Conservation (phyloP, 2,113 vertebrate species). For the Aldabrachelys gigantea region DNA sequence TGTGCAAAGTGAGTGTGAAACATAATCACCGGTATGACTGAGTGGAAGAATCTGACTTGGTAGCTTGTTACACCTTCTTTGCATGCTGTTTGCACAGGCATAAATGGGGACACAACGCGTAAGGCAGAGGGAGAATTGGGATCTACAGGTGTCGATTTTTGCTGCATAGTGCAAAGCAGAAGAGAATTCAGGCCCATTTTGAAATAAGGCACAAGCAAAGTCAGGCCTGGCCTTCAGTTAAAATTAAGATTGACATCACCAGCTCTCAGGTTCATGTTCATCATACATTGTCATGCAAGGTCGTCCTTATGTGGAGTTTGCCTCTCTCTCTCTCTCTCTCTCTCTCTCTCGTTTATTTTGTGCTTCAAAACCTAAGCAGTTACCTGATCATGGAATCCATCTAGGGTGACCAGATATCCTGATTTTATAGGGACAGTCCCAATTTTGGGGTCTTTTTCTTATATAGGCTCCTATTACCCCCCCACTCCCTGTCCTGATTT, state of each 20-base stretch:
- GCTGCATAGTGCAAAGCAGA: not conserved
- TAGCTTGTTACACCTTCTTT: not conserved
- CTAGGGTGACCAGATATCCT: too few relatives aligned
- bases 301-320: not conserved
- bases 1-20: not conserved
- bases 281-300: fast-evolving
- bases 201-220: not conserved
- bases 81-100: not conserved
- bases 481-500: too few relatives aligned
- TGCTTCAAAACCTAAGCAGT: not conserved
- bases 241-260: not conserved
- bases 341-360: not conserved
- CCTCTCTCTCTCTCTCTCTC: not conserved
- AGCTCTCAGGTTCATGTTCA: not conserved
- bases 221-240: not conserved
- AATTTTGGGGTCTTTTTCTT: too few relatives aligned
- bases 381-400: not conserved
- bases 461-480: too few relatives aligned
- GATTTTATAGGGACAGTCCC: too few relatives aligned
- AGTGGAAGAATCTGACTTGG: not conserved
- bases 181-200: not conserved
- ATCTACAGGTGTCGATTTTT: too few relatives aligned
- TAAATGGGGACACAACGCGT: too few relatives aligned
- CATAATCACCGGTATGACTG: not conserved
- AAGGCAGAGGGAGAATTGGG: too few relatives aligned